Percentiles rank a stretch among this genome's conserved stretches.
phyloP scores from a whole-genome alignment of 1,140 invertebrate genomes.

The Dermatophagoides farinae region DNA sequence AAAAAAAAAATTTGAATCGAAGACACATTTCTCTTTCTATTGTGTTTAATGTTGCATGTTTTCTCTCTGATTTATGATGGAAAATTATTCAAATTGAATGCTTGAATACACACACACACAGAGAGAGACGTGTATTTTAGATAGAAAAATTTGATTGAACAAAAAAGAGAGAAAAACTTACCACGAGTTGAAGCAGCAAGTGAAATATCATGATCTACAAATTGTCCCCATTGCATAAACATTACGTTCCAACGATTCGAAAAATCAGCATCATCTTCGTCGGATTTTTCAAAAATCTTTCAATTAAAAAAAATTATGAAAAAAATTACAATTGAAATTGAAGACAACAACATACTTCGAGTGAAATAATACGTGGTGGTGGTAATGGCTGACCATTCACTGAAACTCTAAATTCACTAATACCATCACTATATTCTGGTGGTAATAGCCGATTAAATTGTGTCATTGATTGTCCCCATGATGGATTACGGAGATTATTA shows the following conservation, averaged over 20 bases:
- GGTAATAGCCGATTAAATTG: slow-evolving; percentile 24
- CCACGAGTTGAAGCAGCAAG: slow-evolving; percentile 12
- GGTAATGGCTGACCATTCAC: slow-evolving; percentile 15
- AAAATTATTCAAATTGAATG: too few species aligned
- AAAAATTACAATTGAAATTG: neutral
- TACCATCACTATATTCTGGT: slow-evolving; percentile 26
- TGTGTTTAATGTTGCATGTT: too few species aligned
- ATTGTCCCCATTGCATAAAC: slow-evolving; percentile 49
- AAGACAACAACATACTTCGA: neutral
- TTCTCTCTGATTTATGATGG: too few species aligned
- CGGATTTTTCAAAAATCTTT: neutral
- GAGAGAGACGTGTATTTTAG: too few species aligned
- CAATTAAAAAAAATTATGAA: neutral
- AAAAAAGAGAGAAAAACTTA: neutral
- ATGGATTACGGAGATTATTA: slow-evolving; percentile 39
- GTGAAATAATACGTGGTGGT: slow-evolving; percentile 16
- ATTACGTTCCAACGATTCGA: slow-evolving; percentile 26
- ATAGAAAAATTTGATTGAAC: too few species aligned
- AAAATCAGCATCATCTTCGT: too few species aligned
- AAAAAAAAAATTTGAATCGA: too few species aligned
- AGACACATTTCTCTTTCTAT: too few species aligned
- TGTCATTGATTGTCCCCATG: slow-evolving; percentile 29
- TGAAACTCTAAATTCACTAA: slow-evolving; percentile 12
- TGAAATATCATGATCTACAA: slow-evolving; percentile 15
- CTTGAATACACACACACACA: too few species aligned